Base-by-base conservation (phyloP, 64 coral and sea anemone species). In the Stichodactyla mertensii region DNA sequence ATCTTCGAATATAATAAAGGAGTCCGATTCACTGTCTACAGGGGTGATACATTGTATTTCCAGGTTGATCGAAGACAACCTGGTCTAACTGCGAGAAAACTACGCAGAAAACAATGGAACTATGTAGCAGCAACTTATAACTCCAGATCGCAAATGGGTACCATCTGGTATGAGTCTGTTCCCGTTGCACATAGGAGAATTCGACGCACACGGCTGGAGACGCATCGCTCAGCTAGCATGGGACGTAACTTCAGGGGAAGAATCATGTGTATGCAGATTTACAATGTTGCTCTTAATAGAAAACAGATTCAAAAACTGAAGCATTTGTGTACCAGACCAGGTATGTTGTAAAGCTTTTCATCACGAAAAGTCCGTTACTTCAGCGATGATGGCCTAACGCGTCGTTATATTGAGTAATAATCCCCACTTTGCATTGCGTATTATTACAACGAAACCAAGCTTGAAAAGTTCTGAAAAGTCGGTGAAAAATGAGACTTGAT, bases 261-360 rank as follows among this genome's bases (percentile, higher is more conserved):
- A 18, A 86, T 97, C 12, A 78, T 66, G 10, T 97, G 94, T 87
- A 84, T 97, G 85, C 91, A 93, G 64, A 80, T 97, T 52, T 97
- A 97, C 55, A 89, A 88, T 12, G 77, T 81, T 13, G 85, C 94
- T 4, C 52, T 97, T 27, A 67, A 87, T 67, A 80, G 88, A 45
- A 59, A 51, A 86, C 94, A 97, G 51, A 97, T 97, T 16, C 71
- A 87, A 54, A 97, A 82, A 28, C 54, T 97, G 52, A 86, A 92
- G 60, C 85, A 97, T 57, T 36, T 97, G n/a, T 97, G 94, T 77
- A 93, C 83, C 77, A 86, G 86, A 88, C 94, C 88, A 92, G 94
- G 94, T 97, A 57, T 51, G 53, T 74, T 74, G 56, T 58, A 58
- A 58, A 58, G 14, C 56, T 58, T 9, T 11, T 58, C 14, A 45